Evolutionary conservation across 2,888 invertebrate genomes (phyloP).

Genomic region (Ormyrus nitidulus): DNA sequence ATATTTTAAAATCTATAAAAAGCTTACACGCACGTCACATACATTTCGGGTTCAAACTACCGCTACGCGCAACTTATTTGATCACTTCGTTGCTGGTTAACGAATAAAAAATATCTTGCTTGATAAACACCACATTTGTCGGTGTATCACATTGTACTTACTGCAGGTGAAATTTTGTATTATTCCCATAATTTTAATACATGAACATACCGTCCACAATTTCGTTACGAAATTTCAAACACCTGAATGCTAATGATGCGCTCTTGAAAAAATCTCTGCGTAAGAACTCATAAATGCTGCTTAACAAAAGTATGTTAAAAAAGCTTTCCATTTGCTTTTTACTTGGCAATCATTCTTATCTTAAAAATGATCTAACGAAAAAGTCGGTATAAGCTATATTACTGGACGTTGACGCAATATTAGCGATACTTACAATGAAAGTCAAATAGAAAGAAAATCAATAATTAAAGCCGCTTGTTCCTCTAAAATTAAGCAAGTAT

Average conservation of each 20-base stretch:
- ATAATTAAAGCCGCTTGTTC: constrained; percentile 49
- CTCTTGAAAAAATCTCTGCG: not conserved
- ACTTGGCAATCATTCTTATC: constrained; percentile 11
- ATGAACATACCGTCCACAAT: constrained; percentile 33
- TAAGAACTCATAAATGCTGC: constrained; percentile 3
- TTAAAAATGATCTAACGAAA: constrained; percentile 37
- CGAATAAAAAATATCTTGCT: constrained; percentile 14
- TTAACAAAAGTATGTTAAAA: not conserved
- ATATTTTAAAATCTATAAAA: no score
- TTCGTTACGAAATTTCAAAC: constrained; percentile 7
- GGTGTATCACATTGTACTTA: constrained; percentile 33
- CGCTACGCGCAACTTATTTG: not conserved
- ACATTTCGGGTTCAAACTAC: not conserved
- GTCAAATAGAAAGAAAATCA: constrained; percentile 38
- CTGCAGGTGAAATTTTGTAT: constrained; percentile 18
- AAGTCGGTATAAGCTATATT: constrained; percentile 39
- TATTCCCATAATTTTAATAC: constrained; percentile 26
- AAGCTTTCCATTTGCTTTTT: not conserved
- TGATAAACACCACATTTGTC: not conserved
- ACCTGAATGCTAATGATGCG: not conserved
- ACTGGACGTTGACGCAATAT: constrained; percentile 14
- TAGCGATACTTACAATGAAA: constrained; percentile 37
- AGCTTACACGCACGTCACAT: not conserved
- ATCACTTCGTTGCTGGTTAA: constrained; percentile 31
- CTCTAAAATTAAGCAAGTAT: constrained; percentile 46